A percentile compares a stretch with the other conserved stretches of the same genome.
These are phyloP conservation scores for Tylochromis polylepis DNA, from an alignment of 2,113 vertebrate genomes.

Conservation along the genomic window DNA sequence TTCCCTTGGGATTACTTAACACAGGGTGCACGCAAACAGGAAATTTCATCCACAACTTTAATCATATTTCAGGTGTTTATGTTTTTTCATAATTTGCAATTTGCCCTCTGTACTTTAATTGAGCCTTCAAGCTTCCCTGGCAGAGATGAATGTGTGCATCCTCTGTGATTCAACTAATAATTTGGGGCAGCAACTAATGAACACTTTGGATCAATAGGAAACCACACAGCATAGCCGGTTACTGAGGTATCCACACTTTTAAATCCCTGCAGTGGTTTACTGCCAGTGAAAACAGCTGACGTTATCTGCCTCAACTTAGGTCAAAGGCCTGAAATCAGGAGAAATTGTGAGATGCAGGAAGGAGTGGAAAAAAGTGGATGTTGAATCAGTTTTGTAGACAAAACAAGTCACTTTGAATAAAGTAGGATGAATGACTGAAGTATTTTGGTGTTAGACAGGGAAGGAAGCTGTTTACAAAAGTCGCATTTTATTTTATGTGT, in stretches of 20 bases:
- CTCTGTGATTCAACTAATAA: conserved; percentile 25
- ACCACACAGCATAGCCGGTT: background rate
- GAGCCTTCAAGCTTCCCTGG: conserved; percentile 4
- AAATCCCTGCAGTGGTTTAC: background rate
- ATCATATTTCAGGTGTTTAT: background rate
- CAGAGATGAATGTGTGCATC: conserved; percentile 5
- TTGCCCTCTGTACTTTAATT: conserved; percentile 4
- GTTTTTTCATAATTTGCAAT: conserved; percentile 2
- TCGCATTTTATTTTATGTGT: background rate
- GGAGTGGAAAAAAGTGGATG: background rate
- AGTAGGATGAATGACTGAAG: background rate
- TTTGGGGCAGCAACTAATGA: conserved; percentile 33
- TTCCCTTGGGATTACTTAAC: conserved; percentile 22
- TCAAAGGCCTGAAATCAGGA: background rate
- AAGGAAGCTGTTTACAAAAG: background rate
- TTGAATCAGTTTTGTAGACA: background rate
- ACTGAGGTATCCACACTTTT: background rate
- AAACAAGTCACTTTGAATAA: background rate
- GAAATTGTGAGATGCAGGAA: background rate
- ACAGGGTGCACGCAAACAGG: background rate
- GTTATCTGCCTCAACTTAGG: background rate
- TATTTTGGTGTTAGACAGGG: background rate
- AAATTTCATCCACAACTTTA: background rate
- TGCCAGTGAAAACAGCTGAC: conserved; percentile 19
- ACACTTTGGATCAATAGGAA: conserved; percentile 28